phyloP scores from a whole-genome alignment of 92 coral and sea anemone genomes.

The Muricea muricata region DNA sequence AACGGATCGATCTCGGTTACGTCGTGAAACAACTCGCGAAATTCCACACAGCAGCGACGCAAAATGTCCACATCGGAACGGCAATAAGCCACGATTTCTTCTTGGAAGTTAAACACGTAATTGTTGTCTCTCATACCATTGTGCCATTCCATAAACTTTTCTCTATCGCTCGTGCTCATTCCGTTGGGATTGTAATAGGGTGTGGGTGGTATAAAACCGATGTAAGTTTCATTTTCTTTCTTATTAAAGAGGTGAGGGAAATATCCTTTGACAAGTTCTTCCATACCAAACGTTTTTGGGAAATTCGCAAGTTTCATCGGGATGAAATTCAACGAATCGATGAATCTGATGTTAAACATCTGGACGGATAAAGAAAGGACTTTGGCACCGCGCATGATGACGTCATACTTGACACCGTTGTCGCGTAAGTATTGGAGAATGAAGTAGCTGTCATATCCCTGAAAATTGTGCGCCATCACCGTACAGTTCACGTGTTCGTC shows the following conservation, averaged over 20 bases:
- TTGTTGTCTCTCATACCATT: neutral
- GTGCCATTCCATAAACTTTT: neutral
- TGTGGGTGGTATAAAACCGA: neutral
- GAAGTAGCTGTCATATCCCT: neutral
- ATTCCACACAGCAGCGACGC: neutral
- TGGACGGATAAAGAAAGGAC: constrained; percentile 43
- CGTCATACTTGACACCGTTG: constrained; percentile 22
- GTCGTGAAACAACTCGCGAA: neutral
- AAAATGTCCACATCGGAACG: neutral
- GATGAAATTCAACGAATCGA: constrained; percentile 49
- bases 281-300: constrained; percentile 44
- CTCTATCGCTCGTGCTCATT: constrained; percentile 2
- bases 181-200: neutral
- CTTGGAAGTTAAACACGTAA: neutral
- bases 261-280: constrained; percentile 54
- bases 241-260: constrained; percentile 61
- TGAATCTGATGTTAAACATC: constrained; percentile 17
- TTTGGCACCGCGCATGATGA: constrained; percentile 62
- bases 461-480: neutral
- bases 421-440: constrained; percentile 29
- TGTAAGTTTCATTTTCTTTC: constrained; percentile 32
- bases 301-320: neutral
- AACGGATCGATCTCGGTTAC: neutral
- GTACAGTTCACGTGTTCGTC: no score
- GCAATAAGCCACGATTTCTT: constrained; percentile 18